Conservation (phyloP, 2,888 invertebrate genomes). For the Drosophila sordidula region DNA sequence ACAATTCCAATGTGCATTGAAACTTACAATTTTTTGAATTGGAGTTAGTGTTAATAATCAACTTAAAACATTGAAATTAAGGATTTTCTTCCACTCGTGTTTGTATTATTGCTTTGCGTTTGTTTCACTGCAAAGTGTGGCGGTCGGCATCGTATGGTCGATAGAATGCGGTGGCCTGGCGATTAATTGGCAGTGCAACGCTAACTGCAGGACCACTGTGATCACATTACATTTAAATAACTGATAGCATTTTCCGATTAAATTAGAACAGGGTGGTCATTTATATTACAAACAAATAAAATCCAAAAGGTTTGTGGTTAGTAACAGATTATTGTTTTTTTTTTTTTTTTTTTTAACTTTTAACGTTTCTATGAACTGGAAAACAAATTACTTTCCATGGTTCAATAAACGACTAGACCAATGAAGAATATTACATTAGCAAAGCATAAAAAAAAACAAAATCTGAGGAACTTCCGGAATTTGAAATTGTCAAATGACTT, state of each 20-base stretch:
- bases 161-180: constrained; percentile 31
- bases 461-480: too few relatives aligned
- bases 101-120: constrained; percentile 59
- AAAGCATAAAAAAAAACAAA: too few relatives aligned
- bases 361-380: too few relatives aligned
- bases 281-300: neutral
- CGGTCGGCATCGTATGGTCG: constrained; percentile 33
- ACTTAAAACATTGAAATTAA: constrained; percentile 64
- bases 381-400: too few relatives aligned
- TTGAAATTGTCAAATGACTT: neutral
- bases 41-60: constrained; percentile 40
- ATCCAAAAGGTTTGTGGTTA: too few relatives aligned
- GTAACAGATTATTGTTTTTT: too few relatives aligned
- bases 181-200: constrained; percentile 18
- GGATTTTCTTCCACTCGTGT: constrained; percentile 52
- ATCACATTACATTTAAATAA: neutral
- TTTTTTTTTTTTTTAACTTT: too few relatives aligned
- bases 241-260: neutral
- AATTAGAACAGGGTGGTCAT: neutral
- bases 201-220: neutral
- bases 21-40: constrained; percentile 66
- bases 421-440: too few relatives aligned
- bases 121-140: constrained; percentile 54
- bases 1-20: constrained; percentile 24
- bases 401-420: too few relatives aligned